phyloP scores from a whole-genome alignment of 2,113 vertebrate genomes.

The Pelobates fuscus region DNA sequence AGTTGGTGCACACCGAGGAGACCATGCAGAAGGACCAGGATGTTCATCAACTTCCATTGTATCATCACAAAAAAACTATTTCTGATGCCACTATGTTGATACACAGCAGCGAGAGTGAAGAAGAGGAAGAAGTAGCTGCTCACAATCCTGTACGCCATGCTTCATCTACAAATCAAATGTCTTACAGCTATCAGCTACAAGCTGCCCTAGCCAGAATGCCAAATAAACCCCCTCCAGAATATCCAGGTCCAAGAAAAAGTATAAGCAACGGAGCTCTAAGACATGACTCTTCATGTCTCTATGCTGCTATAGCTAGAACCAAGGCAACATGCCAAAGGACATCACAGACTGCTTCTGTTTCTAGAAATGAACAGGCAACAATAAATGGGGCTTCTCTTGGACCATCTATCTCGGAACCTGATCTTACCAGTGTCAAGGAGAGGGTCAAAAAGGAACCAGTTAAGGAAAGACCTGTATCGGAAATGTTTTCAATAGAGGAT shows the following conservation, averaged over 20 bases:
- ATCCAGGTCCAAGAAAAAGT: slow-evolving; percentile 84
- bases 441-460: slow-evolving; percentile 90
- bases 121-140: slow-evolving; percentile 75
- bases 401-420: slow-evolving; percentile 92
- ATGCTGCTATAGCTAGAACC: slow-evolving; percentile 64
- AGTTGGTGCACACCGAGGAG: slow-evolving; percentile 74
- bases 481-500: slow-evolving; percentile 95
- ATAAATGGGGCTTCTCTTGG: slow-evolving; percentile 83
- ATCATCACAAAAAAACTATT: slow-evolving; percentile 89
- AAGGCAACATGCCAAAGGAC: slow-evolving; percentile 66
- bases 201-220: slow-evolving; percentile 92
- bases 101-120: slow-evolving; percentile 94
- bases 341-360: slow-evolving; percentile 71
- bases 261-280: slow-evolving; percentile 74
- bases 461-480: slow-evolving; percentile 93
- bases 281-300: slow-evolving; percentile 61
- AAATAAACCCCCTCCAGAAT: slow-evolving; percentile 93
- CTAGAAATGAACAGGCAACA: slow-evolving; percentile 78
- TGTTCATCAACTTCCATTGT: slow-evolving; percentile 65
- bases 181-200: slow-evolving; percentile 88
- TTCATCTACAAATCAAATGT: slow-evolving; percentile 73
- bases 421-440: slow-evolving; percentile 95
- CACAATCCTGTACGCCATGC: slow-evolving; percentile 74
- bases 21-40: slow-evolving; percentile 65
- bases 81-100: slow-evolving; percentile 95